Evolutionary conservation across 2,888 invertebrate species (phyloP), one percentile per base, ranked within the genome.

Genomic region (Dolichomitus sp.): DNA sequence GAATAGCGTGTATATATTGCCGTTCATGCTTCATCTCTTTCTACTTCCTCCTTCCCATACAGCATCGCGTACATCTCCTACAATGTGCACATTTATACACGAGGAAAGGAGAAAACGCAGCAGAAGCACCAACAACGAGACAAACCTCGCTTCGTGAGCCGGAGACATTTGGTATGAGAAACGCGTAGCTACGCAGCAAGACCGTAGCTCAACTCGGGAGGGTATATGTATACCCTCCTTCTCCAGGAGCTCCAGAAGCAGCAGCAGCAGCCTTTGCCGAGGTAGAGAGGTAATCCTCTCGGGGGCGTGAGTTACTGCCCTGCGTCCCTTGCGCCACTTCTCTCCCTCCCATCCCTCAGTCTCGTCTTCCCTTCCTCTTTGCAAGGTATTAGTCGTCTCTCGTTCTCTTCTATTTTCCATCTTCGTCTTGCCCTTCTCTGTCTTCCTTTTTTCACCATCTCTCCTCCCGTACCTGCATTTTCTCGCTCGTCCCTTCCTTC

Each of bases 161-260:
- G 91, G 92, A 91, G 92, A 93, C 92, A 92, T 90, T 93, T 89
- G 91, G 93, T 93, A 93, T 93, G 93, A 93, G 93, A 91, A 93
- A 93, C 93, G 93, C 93, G 93, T 93, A 93, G 93, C 91, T 93
- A 93, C 93, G 93, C 93, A 93, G 93, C 91, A 91, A 93, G 91
- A 91, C 89, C 93, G 92, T 93, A 93, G 93, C 93, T 93, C 93
- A 93, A 91, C 90, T 90, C 88, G 92, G 61, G 33, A 17, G 61
- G 61, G 37, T 30, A 19, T 74, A 66, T 69, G 78, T 75, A 75
- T 72, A 76, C 70, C 76, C 81, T 75, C 66, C 81, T 75, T 59
- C 70, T 80, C 72, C 73, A 77, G 80, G 80, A 63, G 69, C 63
- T 42, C 33, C 69, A 79, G 69, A 52, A 30, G 57, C 69, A 72